Evolutionary conservation across 2,797 vertebrate genomes (phyloP), one percentile per base, ranked within the genome.

Genomic region (Bufotes viridis): DNA sequence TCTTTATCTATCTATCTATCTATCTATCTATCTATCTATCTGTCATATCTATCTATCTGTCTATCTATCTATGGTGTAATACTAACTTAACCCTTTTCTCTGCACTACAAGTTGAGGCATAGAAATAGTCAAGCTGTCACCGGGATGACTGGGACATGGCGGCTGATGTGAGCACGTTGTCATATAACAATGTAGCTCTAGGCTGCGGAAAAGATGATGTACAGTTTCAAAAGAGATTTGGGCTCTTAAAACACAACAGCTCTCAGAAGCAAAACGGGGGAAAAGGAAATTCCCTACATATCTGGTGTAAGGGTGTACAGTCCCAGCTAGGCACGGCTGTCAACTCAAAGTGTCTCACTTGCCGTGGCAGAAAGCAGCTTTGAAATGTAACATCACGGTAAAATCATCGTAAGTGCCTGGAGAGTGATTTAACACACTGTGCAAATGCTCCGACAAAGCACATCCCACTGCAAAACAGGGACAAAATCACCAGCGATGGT

Each of bases 131-230:
- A 18, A 34, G 63, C 51, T 70, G 88, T 81, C 58, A 76, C 24
- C 60, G 69, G 74, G 60, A 55, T 57, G 60, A 17, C 69, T 81
- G 57, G 34, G 63, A 67, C 22, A 67, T 79, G 17, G 72, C 12
- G 58, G 81, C 17, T 81, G 78, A 82, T 86, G 72, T 78, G 69
- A 51, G 51, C 70, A 72, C 58, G 76, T n/a, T 86, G 79, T 89
- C 84, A 89, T 29, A 86, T 78, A 78, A 82, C 53, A 20, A 86
- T 53, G 75, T 84, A 84, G 81, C 87, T 88, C 34, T 78, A 79
- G 87, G 82, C 87, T 89, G 87, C 18, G 61, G 85, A 81, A 65
- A 82, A 69, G 86, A 67, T 69, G 78, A 89, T 78, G 88, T 89
- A 72, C 49, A 69, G 58, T 69, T 86, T 86, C 84, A 89, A 89